A percentile compares a stretch with the other conserved stretches of the same genome.
Evolutionary conservation across 2,797 vertebrate species (phyloP).

Genomic region (Crocidura indochinensis): DNA sequence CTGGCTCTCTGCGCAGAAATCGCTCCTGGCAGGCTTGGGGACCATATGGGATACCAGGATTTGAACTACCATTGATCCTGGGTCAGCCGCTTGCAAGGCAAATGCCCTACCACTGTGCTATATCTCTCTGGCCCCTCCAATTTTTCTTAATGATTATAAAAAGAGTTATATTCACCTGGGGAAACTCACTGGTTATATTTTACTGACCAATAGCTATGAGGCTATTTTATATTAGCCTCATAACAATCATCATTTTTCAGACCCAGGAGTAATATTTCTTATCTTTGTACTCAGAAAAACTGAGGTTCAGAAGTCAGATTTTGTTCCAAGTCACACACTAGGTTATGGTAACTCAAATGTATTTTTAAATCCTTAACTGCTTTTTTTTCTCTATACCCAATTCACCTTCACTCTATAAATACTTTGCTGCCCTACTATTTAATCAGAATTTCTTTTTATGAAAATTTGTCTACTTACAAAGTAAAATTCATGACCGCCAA

Average conservation of each 20-base stretch:
- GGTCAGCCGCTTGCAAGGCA: no score
- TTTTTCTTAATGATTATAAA: background rate
- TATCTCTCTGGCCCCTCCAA: no score
- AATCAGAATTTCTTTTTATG: slow-evolving; percentile 53
- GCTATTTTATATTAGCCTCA: slow-evolving; percentile 48
- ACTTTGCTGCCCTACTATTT: background rate
- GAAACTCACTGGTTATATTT: slow-evolving; percentile 16
- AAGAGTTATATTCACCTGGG: background rate
- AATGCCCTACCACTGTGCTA: no score
- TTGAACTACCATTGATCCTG: no score
- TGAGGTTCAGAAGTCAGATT: background rate
- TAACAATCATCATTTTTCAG: slow-evolving; percentile 28
- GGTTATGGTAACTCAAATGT: background rate
- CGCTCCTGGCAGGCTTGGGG: no score
- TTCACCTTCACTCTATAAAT: slow-evolving; percentile 9
- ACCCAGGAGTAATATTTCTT: background rate
- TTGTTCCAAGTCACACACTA: background rate
- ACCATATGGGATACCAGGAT: no score
- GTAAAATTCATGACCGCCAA: slow-evolving; percentile 43
- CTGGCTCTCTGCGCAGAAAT: no score
- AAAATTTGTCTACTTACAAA: slow-evolving; percentile 42
- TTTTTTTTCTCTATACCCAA: background rate
- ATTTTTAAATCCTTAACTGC: background rate
- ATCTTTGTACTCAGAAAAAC: background rate
- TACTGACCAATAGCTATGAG: background rate